Base-by-base conservation (phyloP, 92 coral and sea anemone genomes). In the Umimayanthus kanabou region DNA sequence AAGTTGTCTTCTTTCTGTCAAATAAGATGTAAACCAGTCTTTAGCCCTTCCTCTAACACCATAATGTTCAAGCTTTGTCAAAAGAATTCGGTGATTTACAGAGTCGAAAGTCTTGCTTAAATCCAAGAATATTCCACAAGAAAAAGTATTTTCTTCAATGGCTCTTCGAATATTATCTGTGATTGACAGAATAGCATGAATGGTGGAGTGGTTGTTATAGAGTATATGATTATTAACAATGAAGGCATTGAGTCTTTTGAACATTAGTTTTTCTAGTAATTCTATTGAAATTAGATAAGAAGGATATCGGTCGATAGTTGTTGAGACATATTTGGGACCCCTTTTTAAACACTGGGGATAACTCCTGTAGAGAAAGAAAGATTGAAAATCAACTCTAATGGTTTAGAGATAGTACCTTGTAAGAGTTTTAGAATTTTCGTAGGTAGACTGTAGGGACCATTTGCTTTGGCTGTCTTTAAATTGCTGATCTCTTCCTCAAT, bases 391-490 rank as follows among this genome's bases (percentile, higher is more conserved):
- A 23, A 69, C 43, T 85, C 78, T 42, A 72, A 26, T 20, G 88
- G 88, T 43, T 70, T 73, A 85, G 10, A n/a, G n/a, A 85, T 26
- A 85, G 64, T 25, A 15, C 47, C 55, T 37, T 57, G 39, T 7
- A 65, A 71, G 28, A 82, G 29, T 47, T 71, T 85, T 5, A 85
- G 80, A 85, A 72, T 72, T 70, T 39, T 84, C 25, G 74, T 39
- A 45, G 65, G 88, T 70, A 84, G 28, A 50, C 87, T 65, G 23
- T 70, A 28, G 58, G 87, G 45, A 53, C 87, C 75, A 57, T 53
- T 40, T 64, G 50, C 77, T 85, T 85, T 75, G 39, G 70, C 9
- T 77, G 25, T 23, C 39, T 77, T 77, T 40, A 43, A 43, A 20
- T 77, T 77, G n/a, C 28, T 20, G 40, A 43, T 77, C 40, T 77